phyloP scores from a whole-genome alignment of 1,140 invertebrate species.

The Melitaea cinxia region DNA sequence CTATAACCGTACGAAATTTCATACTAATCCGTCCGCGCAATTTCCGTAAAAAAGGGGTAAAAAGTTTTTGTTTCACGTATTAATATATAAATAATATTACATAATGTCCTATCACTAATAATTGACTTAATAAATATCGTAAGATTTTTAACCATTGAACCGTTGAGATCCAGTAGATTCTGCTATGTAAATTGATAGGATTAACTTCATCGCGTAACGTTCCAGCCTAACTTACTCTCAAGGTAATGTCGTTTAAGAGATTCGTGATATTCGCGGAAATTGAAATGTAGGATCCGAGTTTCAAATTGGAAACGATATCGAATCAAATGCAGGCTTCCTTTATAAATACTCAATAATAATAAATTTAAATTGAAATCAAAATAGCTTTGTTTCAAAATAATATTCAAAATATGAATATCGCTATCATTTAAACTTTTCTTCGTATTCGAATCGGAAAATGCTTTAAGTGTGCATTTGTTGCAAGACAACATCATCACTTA shows the following conservation, averaged over 20 bases:
- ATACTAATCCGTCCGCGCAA: too few relatives aligned
- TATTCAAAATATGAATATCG: too few relatives aligned
- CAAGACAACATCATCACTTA: too few relatives aligned
- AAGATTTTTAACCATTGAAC: neutral
- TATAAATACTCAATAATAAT: neutral
- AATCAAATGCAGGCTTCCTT: slow-evolving; percentile 3
- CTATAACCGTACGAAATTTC: too few relatives aligned
- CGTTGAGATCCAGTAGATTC: slow-evolving; percentile 16
- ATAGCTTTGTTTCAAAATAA: too few relatives aligned
- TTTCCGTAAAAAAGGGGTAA: too few relatives aligned
- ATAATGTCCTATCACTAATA: too few relatives aligned
- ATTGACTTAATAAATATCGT: neutral
- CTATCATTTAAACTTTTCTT: too few relatives aligned
- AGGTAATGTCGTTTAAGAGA: slow-evolving; percentile 30
- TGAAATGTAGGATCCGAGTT: slow-evolving; percentile 20
- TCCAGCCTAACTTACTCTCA: slow-evolving; percentile 25
- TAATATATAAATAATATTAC: too few relatives aligned
- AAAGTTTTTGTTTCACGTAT: too few relatives aligned
- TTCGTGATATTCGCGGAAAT: slow-evolving; percentile 25
- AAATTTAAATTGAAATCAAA: neutral
- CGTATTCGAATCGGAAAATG: too few relatives aligned
- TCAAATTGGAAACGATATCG: slow-evolving; percentile 11
- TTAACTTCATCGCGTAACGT: slow-evolving; percentile 32
- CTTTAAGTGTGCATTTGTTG: too few relatives aligned
- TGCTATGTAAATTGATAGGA: slow-evolving; percentile 34